Percentiles rank a stretch among this genome's conserved stretches.
These are phyloP conservation scores for Nannoperca australis DNA, from an alignment of 2,797 vertebrate species.

Conservation along the genomic window DNA sequence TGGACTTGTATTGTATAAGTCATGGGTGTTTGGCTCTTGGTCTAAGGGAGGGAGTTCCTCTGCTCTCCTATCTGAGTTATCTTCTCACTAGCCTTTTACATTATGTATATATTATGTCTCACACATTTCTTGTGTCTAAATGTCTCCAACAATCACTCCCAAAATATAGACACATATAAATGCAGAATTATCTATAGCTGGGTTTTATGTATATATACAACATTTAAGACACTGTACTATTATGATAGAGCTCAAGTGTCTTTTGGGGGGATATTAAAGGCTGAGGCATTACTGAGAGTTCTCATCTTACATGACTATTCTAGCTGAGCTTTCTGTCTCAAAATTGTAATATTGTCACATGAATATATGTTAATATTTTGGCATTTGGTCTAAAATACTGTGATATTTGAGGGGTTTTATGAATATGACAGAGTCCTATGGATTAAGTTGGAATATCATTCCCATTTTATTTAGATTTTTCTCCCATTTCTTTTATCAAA, in stretches of 20 bases:
- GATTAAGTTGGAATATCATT: background rate
- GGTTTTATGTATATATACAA: background rate
- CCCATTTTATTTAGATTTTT: background rate
- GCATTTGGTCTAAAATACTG: background rate
- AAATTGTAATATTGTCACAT: background rate
- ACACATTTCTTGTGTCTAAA: background rate
- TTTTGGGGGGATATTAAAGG: background rate
- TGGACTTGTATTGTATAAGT: background rate
- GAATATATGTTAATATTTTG: no score
- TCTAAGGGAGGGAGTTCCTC: background rate
- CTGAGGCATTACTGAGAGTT: background rate
- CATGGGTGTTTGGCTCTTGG: background rate
- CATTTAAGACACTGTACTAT: background rate
- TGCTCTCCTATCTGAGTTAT: background rate
- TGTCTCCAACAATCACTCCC: background rate
- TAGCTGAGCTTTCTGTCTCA: background rate
- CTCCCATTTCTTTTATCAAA: no score
- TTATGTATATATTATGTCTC: background rate
- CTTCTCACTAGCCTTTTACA: background rate
- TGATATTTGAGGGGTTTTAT: background rate
- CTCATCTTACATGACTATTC: background rate
- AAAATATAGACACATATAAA: no score
- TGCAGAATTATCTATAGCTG: no score
- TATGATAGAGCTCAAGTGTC: no score
- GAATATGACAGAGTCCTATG: background rate